Evolutionary conservation across 2,113 vertebrate genomes (phyloP), one percentile per base, ranked within the genome.

Genomic region (Lophotis ruficrista): DNA sequence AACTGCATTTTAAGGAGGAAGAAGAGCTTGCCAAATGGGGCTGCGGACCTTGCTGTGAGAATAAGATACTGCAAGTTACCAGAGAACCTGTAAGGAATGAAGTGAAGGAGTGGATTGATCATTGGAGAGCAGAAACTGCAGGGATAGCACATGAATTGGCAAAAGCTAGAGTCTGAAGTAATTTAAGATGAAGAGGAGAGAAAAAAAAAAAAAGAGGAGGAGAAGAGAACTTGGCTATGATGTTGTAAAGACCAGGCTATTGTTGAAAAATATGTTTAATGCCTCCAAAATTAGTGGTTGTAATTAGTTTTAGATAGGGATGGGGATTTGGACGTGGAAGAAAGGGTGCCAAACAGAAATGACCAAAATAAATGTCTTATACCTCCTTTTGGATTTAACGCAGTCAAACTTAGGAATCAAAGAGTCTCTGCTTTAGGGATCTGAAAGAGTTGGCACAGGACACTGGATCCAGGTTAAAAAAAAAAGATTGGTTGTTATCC

Each of bases 51-150:
- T 89, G 45, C 75, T 91, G 24, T 1, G 8, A 83, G 68, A 90
- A 37, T 91, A 89, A 89, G 89, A 72, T 93, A 82, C 25, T 71
- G 53, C 5, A 64, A 61, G 65, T 85, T 87, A 93, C 48, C 1
- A 13, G 62, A 83, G 95, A 96, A 70, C 54, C 54, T 90, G 33
- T 50, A 72, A 93, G 50, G 45, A 85, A 72, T 85, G 53, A 92
- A 86, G 22, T 2, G 14, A 89, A 72, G 70, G 54, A 77, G 25
- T 14, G 47, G 10, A 66, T 65, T 89, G 84, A 65, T 93, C 37
- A 43, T 43, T 1, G 8, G 69, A 76, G 66, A 83, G 50, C 66
- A 85, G 75, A 91, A 94, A 70, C 53, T 85, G 54, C 62, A 80
- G 66, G 57, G 54, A 8, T 69, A 93, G 50, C 30, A 19, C 2